Evolutionary conservation across 1,140 invertebrate genomes (phyloP).

Genomic region (Drosophila subobscura): DNA sequence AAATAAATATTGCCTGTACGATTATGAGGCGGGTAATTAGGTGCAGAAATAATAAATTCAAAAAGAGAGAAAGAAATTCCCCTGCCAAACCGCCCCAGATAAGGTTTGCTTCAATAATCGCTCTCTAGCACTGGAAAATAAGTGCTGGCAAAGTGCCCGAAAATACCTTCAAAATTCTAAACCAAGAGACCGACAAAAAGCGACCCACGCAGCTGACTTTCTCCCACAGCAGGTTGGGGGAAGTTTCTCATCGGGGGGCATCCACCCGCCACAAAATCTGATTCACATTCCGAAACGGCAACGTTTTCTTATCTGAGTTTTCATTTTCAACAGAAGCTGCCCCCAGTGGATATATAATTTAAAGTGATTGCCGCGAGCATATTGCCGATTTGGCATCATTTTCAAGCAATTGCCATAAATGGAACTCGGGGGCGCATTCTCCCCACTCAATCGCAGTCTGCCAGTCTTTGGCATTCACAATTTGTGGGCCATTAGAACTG

Average conservation of each 20-base stretch:
- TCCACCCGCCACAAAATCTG: neutral
- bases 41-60: too few relatives aligned
- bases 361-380: conserved; percentile 55
- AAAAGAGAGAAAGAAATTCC: too few relatives aligned
- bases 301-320: conserved; percentile 32
- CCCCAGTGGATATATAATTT: conserved; percentile 43
- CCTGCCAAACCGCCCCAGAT: too few relatives aligned
- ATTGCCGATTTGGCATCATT: conserved; percentile 50
- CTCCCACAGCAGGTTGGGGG: too few relatives aligned
- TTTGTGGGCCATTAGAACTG: conserved; percentile 74
- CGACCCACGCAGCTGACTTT: too few relatives aligned
- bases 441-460: conserved; percentile 1
- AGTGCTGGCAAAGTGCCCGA: too few relatives aligned
- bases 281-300: conserved; percentile 13
- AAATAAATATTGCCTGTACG: neutral
- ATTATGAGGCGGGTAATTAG: too few relatives aligned
- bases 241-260: too few relatives aligned
- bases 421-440: conserved; percentile 35
- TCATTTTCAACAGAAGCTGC: conserved; percentile 63
- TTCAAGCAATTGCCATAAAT: conserved; percentile 48
- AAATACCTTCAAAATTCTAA: too few relatives aligned
- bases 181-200: too few relatives aligned
- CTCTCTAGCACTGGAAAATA: too few relatives aligned
- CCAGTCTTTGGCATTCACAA: conserved; percentile 31
- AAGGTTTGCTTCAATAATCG: too few relatives aligned